These are phyloP conservation scores for Leptinotarsa rubiginosa DNA, from an alignment of 2,888 invertebrate species.

Conservation along the genomic window DNA sequence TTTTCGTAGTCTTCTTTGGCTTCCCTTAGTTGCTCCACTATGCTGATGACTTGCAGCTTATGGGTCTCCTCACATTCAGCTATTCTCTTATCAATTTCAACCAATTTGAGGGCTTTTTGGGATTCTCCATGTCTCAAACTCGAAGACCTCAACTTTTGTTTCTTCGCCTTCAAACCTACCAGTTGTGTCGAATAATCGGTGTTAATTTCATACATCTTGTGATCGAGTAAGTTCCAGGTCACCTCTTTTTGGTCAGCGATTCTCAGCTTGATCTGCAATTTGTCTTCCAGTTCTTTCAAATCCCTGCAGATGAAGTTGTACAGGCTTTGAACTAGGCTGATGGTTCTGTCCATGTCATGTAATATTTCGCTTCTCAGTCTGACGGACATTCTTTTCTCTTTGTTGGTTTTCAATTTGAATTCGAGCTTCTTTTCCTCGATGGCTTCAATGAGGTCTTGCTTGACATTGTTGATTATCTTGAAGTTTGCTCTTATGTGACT, in stretches of 20 bases:
- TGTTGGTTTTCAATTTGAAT: not conserved
- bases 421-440: not conserved
- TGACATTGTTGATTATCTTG: not conserved
- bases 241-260: slow-evolving; percentile 56
- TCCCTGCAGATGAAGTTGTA: slow-evolving; percentile 48
- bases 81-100: slow-evolving; percentile 55
- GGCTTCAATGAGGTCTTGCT: not conserved
- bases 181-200: slow-evolving; percentile 52
- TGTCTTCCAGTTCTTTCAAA: slow-evolving; percentile 41
- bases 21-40: slow-evolving; percentile 53
- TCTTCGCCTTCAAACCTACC: slow-evolving; percentile 50
- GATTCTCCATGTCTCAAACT: slow-evolving; percentile 42
- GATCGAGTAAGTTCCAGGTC: slow-evolving; percentile 54
- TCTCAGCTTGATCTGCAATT: slow-evolving; percentile 43
- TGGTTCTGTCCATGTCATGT: slow-evolving; percentile 16
- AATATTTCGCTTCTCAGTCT: slow-evolving; percentile 3
- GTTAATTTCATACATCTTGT: slow-evolving; percentile 57
- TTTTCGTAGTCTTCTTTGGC: slow-evolving; percentile 54
- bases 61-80: slow-evolving; percentile 51
- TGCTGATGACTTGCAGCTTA: slow-evolving; percentile 49
- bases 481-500: not conserved
- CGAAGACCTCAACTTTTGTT: slow-evolving; percentile 44
- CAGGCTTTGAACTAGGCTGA: slow-evolving; percentile 49
- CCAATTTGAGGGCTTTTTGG: slow-evolving; percentile 48
- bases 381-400: not conserved